phyloP scores from a whole-genome alignment of 2,888 invertebrate species.

The Drosophila colorata region DNA sequence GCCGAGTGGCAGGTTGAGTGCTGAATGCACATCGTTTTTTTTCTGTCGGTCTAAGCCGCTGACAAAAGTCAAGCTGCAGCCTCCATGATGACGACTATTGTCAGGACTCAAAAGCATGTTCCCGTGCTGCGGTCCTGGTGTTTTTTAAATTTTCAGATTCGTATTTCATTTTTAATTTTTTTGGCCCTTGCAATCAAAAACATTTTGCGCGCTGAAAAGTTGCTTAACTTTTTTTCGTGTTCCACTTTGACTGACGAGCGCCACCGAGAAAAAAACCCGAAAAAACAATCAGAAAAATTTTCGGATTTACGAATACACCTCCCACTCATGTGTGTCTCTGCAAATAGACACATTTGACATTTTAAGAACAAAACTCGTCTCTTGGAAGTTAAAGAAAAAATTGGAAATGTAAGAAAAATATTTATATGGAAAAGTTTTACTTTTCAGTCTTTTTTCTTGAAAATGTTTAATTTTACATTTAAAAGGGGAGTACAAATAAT shows the following conservation, averaged over 20 bases:
- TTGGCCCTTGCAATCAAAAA: conserved; percentile 23
- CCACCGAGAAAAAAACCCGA: conserved; percentile 16
- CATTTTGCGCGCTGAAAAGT: conserved; percentile 23
- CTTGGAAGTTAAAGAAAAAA: neutral
- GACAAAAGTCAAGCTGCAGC: conserved; percentile 40
- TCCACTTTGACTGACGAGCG: conserved; percentile 27
- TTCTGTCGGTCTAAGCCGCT: conserved; percentile 5
- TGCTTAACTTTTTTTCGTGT: conserved; percentile 18
- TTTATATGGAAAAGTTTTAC: neutral
- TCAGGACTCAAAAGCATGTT: conserved; percentile 13
- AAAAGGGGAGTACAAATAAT: too few species aligned
- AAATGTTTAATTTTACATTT: too few species aligned
- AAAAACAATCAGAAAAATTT: neutral
- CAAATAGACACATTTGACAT: conserved; percentile 25
- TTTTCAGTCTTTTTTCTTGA: neutral
- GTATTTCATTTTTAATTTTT: neutral
- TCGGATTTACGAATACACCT: conserved; percentile 4
- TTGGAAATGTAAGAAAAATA: neutral
- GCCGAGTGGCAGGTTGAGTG: neutral
- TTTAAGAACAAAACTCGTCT: conserved; percentile 2
- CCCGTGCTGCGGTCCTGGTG: neutral
- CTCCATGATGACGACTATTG: conserved; percentile 31
- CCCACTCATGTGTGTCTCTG: neutral
- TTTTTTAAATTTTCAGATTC: conserved; percentile 17
- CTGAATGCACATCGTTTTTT: conserved; percentile 57